Conservation (phyloP, 2,113 vertebrate species). For the Antechinus stuartii region DNA sequence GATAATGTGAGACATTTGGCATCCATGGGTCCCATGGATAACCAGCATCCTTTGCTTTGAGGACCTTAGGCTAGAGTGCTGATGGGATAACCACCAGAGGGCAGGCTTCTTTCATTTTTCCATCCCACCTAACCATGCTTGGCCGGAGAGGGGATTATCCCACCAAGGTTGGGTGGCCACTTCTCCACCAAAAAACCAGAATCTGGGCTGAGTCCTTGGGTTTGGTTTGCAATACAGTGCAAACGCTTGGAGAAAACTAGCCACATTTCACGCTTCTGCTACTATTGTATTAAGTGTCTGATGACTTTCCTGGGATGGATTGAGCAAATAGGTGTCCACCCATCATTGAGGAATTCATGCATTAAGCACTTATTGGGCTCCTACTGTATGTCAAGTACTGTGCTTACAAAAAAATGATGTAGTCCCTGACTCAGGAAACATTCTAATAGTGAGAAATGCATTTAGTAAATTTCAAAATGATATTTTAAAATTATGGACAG, state of each 20-base stretch:
- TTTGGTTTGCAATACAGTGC: neutral
- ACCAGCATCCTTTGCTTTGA: neutral
- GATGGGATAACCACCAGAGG: neutral
- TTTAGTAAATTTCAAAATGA: neutral
- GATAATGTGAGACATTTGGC: neutral
- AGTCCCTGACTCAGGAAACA: neutral
- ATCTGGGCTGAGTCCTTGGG: neutral
- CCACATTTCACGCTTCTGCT: neutral
- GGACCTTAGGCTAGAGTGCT: neutral
- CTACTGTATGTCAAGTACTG: neutral
- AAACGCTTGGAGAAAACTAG: neutral
- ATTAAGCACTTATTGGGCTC: neutral
- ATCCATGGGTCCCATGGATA: neutral
- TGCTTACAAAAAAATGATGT: neutral
- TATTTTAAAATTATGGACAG: neutral
- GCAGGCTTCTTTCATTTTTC: neutral
- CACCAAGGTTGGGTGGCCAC: neutral
- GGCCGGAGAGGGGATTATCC: neutral
- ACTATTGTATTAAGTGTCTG: neutral
- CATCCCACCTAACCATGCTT: neutral
- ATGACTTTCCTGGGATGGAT: neutral
- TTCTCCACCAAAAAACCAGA: neutral
- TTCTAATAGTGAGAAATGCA: neutral
- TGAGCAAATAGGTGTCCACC: neutral
- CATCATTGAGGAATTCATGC: neutral